Evolutionary conservation across 2,113 vertebrate species (phyloP), one percentile per base, ranked within the genome.

Genomic region (Delphinus delphis): DNA sequence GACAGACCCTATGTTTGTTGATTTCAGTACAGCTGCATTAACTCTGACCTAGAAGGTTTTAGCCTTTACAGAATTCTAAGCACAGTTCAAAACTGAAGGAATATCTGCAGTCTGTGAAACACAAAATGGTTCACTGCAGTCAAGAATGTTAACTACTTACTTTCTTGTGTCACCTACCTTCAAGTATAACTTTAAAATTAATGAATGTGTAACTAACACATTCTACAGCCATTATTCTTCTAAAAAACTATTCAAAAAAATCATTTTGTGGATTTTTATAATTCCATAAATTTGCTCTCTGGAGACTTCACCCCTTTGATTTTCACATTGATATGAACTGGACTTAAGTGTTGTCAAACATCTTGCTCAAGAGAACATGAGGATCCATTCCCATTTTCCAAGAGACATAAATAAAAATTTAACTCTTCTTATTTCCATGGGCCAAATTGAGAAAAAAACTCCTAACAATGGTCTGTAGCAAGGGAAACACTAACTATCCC

Each of bases 251-350:
- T 33, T 73, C 2, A 62, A 67, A 77, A 82, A 82, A 90, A 63
- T 7, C 4, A 74, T 93, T 81, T 74, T 89, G 17, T 82, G 33
- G n/a, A 58, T 84, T 96, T 95, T 90, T 92, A 90, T 86, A 90
- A 93, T 86, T 87, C 38, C 10, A 80, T 83, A 91, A 82, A 82
- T n/a, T 82, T 76, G 26, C 31, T 63, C 38, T 62, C 55, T 79
- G 13, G 74, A 83, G 68, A 58, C 31, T n/a, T 26, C 18, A n/a
- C 11, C 12, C 8, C 41, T 94, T 65, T 31, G 15, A 41, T 82
- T 91, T 97, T 86, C 55, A 74, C 41, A 92, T 3, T 89, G 47
- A 33, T 73, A 53, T 73, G 26, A 96, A 82, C 11, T 68, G 58
- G 33, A 96, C 20, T 81, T 28, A 82, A 80, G 2, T 73, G 20